Conservation (phyloP, 2,888 invertebrate genomes). For the Tolmerus cingulatus region DNA sequence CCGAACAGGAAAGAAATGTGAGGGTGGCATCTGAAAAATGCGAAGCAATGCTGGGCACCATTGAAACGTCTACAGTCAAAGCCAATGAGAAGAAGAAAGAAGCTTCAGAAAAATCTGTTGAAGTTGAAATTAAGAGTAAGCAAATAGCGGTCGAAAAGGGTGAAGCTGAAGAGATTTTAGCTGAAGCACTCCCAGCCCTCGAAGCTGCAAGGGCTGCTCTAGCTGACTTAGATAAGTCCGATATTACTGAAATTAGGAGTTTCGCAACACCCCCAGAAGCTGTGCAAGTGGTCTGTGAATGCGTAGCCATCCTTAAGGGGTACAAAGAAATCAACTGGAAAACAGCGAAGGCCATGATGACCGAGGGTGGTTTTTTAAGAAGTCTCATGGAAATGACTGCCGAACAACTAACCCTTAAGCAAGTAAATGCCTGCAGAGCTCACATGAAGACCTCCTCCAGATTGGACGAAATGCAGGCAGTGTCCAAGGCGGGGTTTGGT, state of each 20-base stretch:
- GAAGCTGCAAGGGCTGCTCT: constrained; percentile 83
- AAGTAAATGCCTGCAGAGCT: constrained; percentile 74
- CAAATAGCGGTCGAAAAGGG: constrained; percentile 82
- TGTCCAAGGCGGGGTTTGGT: constrained; percentile 87
- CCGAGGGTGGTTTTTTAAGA: constrained; percentile 83
- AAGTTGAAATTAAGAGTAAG: constrained; percentile 83
- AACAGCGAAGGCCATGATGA: constrained; percentile 90
- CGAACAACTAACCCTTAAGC: constrained; percentile 75
- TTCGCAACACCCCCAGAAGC: constrained; percentile 91
- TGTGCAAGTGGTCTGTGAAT: constrained; percentile 89
- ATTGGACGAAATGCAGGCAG: constrained; percentile 82
- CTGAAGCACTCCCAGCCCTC: constrained; percentile 84
- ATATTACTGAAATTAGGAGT: constrained; percentile 91
- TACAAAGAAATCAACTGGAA: constrained; percentile 90
- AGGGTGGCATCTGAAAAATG: constrained; percentile 83
- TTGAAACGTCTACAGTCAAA: constrained; percentile 73
- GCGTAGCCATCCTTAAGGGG: constrained; percentile 84
- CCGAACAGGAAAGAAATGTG: constrained; percentile 83
- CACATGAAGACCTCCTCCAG: constrained; percentile 78
- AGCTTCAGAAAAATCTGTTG: constrained; percentile 80
- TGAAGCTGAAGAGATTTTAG: constrained; percentile 82
- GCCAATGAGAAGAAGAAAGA: constrained; percentile 81
- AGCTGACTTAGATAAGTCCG: constrained; percentile 84
- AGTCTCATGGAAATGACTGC: constrained; percentile 87
- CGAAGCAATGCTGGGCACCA: constrained; percentile 78